Percentiles rank a stretch among this genome's conserved stretches.
These are phyloP conservation scores for Cheirogaleus major DNA, from an alignment of 2,797 vertebrate species.

Conservation along the genomic window DNA sequence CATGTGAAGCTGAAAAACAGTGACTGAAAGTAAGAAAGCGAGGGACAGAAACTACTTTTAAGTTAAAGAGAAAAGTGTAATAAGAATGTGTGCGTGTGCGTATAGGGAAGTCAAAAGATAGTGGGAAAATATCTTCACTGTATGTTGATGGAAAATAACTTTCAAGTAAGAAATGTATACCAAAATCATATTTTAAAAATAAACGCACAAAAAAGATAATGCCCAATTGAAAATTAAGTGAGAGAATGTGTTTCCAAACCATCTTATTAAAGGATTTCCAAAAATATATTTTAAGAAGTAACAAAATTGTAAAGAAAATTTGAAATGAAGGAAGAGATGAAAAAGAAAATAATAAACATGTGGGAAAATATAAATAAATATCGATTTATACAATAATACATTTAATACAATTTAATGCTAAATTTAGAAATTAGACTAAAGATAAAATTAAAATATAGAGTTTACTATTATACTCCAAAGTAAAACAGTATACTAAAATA, in stretches of 20 bases:
- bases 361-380: background rate
- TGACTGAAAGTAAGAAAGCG: background rate
- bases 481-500: background rate
- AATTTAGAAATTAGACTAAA: background rate
- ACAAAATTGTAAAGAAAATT: background rate
- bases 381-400: background rate
- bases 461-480: background rate
- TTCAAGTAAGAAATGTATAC: background rate
- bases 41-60: background rate
- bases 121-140: background rate
- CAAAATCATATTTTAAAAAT: background rate
- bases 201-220: background rate
- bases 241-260: background rate
- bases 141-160: background rate
- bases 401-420: background rate
- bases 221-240: background rate
- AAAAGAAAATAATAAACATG: background rate
- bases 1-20: background rate
- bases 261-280: background rate
- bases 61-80: background rate
- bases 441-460: background rate
- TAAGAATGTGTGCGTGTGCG: background rate
- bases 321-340: background rate
- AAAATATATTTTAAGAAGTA: background rate
- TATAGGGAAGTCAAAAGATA: background rate